Evolutionary conservation across 2,888 invertebrate genomes (phyloP).

Genomic region (Mythimna lalbum): DNA sequence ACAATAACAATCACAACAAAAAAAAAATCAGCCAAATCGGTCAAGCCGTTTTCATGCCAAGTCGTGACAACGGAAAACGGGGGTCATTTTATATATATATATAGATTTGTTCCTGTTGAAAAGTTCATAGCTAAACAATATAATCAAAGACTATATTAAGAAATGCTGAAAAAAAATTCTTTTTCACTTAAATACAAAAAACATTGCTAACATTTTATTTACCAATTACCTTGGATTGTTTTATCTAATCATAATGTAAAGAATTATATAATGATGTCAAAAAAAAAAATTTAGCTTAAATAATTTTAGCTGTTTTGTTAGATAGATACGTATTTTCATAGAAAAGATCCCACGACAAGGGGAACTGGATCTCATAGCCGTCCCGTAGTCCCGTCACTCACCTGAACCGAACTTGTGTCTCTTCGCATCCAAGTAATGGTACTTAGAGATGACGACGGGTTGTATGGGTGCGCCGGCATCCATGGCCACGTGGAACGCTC

Average conservation of each 20-base stretch:
- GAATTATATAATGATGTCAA: no score
- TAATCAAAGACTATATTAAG: neutral
- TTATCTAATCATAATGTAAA: neutral
- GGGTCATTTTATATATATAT: no score
- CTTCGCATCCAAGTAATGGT: constrained; percentile 93
- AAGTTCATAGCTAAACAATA: neutral
- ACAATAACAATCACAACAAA: no score
- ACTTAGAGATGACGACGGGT: constrained; percentile 96
- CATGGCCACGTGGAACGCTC: constrained; percentile 98
- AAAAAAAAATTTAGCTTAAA: neutral
- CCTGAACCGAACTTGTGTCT: constrained; percentile 92
- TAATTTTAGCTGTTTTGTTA: no score
- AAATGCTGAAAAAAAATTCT: neutral
- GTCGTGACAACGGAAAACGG: no score
- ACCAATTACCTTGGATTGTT: neutral
- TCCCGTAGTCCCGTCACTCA: constrained; percentile 72
- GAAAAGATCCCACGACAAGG: constrained; percentile 7
- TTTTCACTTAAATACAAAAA: neutral
- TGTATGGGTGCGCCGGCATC: constrained; percentile 96
- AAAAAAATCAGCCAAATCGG: no score
- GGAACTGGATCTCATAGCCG: constrained; percentile 35
- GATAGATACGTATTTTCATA: neutral
- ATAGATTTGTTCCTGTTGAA: no score
- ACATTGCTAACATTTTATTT: no score
- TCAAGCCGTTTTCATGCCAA: no score